Conservation (phyloP, 1,140 invertebrate genomes). For the Adoxophyes honmai region DNA sequence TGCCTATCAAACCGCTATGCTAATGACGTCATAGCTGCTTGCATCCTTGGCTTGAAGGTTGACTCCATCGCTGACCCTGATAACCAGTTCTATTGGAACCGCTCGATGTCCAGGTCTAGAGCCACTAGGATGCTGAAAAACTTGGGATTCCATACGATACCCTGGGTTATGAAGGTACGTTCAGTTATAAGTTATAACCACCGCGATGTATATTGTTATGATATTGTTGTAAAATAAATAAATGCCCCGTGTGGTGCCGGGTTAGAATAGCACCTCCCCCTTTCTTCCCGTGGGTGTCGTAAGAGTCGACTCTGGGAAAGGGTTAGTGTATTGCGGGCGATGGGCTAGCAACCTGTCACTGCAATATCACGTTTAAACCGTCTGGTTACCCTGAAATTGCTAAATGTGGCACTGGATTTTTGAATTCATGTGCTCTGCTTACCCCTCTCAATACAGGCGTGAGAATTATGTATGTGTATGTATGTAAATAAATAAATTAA, state of each 20-base stretch:
- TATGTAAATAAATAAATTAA: background rate
- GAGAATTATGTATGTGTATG: no score
- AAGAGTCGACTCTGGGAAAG: no score
- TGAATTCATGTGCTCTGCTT: no score
- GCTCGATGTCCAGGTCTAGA: conserved; percentile 47
- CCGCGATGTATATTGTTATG: background rate
- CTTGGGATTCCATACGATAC: conserved; percentile 23
- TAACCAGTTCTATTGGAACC: conserved; percentile 75
- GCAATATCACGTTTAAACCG: no score
- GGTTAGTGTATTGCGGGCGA: no score
- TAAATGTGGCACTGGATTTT: no score
- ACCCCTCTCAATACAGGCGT: no score
- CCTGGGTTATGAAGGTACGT: conserved; percentile 28
- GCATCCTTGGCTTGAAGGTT: conserved; percentile 77
- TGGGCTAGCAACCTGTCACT: no score
- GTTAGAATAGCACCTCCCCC: no score
- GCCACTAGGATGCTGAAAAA: conserved; percentile 30
- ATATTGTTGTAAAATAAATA: background rate
- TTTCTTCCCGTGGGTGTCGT: no score
- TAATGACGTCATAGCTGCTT: conserved; percentile 74
- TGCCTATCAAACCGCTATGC: conserved; percentile 75
- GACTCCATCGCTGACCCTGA: conserved; percentile 76
- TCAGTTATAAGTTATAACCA: background rate
- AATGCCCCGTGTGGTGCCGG: no score
- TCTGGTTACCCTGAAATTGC: no score